A percentile compares a stretch with the other conserved stretches of the same genome.
These are phyloP conservation scores for Lithobates sylvaticus DNA, from an alignment of 2,797 vertebrate species.

Conservation along the genomic window DNA sequence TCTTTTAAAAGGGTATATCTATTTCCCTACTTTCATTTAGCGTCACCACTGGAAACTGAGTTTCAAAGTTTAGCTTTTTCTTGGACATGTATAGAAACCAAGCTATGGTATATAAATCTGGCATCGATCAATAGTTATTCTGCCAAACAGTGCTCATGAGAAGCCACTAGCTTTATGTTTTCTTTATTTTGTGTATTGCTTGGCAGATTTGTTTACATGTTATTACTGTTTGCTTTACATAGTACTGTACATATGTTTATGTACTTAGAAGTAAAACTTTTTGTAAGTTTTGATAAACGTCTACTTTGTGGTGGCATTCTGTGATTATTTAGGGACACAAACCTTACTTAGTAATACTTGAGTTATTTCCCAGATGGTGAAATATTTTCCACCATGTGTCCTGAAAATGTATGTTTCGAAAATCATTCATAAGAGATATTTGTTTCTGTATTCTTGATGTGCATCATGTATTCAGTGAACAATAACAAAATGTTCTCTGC, in stretches of 20 bases:
- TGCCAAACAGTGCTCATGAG: background rate
- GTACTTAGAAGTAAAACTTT: background rate
- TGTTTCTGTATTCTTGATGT: constrained; percentile 31
- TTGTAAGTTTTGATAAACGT: constrained; percentile 12
- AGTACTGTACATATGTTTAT: background rate
- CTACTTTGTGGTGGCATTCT: background rate
- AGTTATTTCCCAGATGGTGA: constrained; percentile 31
- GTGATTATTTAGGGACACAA: background rate
- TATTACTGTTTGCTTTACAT: background rate
- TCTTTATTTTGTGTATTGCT: background rate
- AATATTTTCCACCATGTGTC: constrained; percentile 32
- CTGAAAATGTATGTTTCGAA: constrained; percentile 1
- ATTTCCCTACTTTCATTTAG: too few species aligned
- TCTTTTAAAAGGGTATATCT: too few species aligned
- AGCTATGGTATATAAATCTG: background rate
- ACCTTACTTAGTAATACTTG: constrained; percentile 34
- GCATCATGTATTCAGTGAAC: constrained; percentile 48
- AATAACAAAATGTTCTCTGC: constrained; percentile 29
- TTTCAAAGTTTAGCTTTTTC: too few species aligned
- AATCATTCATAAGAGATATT: constrained; percentile 36
- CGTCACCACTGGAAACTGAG: too few species aligned
- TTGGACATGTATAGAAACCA: too few species aligned
- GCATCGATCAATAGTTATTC: background rate
- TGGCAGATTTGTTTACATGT: background rate
- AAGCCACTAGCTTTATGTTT: background rate